A percentile compares a stretch with the other conserved stretches of the same genome.
Evolutionary conservation across 2,797 vertebrate species (phyloP).

Genomic region (Gymnocypris eckloni): DNA sequence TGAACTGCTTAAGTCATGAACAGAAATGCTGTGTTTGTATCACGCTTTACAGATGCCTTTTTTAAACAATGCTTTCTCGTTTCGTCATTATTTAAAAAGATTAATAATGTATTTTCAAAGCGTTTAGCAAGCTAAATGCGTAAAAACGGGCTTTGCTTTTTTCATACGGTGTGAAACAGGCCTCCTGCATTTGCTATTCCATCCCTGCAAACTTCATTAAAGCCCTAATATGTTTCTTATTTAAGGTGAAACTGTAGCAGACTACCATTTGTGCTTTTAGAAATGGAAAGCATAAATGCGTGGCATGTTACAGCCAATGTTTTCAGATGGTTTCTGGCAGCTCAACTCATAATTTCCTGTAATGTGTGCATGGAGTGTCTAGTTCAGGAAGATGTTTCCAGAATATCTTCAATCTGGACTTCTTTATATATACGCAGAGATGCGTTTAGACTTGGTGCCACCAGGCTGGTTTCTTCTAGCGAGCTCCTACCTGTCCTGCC

Average conservation of each 20-base stretch:
- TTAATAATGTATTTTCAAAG: neutral
- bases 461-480: constrained; percentile 58
- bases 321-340: constrained; percentile 20
- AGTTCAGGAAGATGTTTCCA: constrained; percentile 6
- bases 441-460: constrained; percentile 60
- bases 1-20: neutral
- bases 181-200: neutral
- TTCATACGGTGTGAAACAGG: neutral
- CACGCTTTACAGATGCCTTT: neutral
- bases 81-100: neutral
- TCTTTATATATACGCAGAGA: constrained; percentile 38
- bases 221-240: constrained; percentile 17
- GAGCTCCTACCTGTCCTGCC: constrained; percentile 77
- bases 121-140: neutral
- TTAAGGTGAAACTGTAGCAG: constrained; percentile 18
- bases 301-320: neutral
- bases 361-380: constrained; percentile 10
- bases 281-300: constrained; percentile 3
- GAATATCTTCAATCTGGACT: neutral
- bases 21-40: neutral
- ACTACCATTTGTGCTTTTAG: neutral
- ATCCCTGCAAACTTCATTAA: neutral
- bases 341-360: constrained; percentile 4
- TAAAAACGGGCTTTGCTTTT: neutral
- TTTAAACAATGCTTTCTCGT: neutral